Evolutionary conservation across 2,888 invertebrate genomes (phyloP), one percentile per base, ranked within the genome.

Genomic region (Callyntrura guangdongensis): DNA sequence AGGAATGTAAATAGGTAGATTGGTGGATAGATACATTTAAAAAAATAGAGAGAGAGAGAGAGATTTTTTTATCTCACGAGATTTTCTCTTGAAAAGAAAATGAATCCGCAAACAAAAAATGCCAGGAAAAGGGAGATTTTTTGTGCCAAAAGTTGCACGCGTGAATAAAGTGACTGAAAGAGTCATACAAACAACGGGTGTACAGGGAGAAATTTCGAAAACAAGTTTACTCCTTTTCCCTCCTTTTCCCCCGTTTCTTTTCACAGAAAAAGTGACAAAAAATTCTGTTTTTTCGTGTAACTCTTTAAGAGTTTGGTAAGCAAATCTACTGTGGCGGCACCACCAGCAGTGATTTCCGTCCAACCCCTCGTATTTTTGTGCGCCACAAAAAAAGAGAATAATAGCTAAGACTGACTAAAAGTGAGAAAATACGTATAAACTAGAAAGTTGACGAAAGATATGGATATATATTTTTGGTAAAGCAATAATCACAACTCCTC

Each of bases 121-220:
- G 8, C 47, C 67, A 67, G 83, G 83, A 83, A 83, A 22, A n/a
- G 47, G 67, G 67, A 67, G 83, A 64, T 83, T 83, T n/a, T 36
- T 64, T 83, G 83, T 83, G 83, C 83, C 83, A 83, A 83, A 83
- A 83, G 83, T 83, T 83, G 64, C 45, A 64, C 47, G 82, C 82
- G 82, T 64, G 82, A 82, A 82, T 45, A 64, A 67, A 83, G 49
- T 83, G 83, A 83, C 25, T 67, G 83, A 67, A 83, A 64, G 83
- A 56, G 67, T 47, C 83, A 47, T 67, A 47, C 81, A 81, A 81
- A 61, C 61, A 81, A 83, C 83, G 83, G 67, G 83, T 83, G 83
- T 64, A 67, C 67, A 67, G 64, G 64, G 83, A 83, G 83, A 67
- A 67, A 67, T 83, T 83, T 67, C 61, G 56, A 45, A 81, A 81